Conservation (phyloP, 92 coral and sea anemone species). For the Phymanthus crucifer region DNA sequence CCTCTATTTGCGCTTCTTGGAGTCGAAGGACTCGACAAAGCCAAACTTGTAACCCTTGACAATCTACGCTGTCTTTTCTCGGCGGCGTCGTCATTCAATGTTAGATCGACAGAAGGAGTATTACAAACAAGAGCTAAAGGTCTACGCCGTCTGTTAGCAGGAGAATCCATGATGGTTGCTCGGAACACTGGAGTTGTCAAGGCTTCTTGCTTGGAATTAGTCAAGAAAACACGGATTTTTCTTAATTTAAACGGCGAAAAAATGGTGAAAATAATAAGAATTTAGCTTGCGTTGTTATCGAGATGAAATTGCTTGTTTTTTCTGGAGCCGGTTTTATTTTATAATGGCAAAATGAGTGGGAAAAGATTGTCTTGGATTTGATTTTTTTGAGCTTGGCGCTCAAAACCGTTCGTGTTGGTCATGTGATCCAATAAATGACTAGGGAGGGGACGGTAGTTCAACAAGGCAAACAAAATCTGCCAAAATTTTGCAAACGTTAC, state of each 20-base stretch:
- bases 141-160: slow-evolving; percentile 76
- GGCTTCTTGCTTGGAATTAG: slow-evolving; percentile 7
- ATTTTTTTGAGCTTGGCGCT: slow-evolving; percentile 38
- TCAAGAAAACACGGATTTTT: not conserved
- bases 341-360: not conserved
- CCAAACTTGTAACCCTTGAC: slow-evolving; percentile 73
- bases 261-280: not conserved
- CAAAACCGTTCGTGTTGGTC: slow-evolving; percentile 26
- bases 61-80: slow-evolving; percentile 81
- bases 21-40: slow-evolving; percentile 89
- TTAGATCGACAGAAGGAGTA: slow-evolving; percentile 65
- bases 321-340: not conserved
- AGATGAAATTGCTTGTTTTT: not conserved
- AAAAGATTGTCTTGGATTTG: not conserved
- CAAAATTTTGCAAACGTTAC: not conserved
- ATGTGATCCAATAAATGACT: slow-evolving; percentile 13
- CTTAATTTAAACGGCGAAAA: not conserved
- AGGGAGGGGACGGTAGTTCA: not conserved
- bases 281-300: not conserved
- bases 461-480: not conserved
- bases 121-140: slow-evolving; percentile 50
- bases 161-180: slow-evolving; percentile 69
- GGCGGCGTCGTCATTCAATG: slow-evolving; percentile 89
- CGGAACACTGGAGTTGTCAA: slow-evolving; percentile 52
- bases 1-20: slow-evolving; percentile 83